These are phyloP conservation scores for Eupsittula cactorum DNA, from an alignment of 2,113 vertebrate species.

Conservation along the genomic window DNA sequence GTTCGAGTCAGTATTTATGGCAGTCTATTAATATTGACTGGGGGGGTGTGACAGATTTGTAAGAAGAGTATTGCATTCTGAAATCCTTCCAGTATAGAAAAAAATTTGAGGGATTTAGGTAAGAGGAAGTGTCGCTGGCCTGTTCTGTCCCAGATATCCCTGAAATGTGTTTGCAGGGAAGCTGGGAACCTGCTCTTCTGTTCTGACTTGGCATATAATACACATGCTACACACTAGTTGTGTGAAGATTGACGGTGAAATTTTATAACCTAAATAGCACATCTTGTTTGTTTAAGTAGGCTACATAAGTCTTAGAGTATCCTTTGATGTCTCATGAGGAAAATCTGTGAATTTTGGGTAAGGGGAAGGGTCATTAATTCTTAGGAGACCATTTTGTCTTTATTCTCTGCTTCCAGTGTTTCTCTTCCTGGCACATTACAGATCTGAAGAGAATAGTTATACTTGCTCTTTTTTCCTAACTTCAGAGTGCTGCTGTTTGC, in stretches of 20 bases:
- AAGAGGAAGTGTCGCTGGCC: not conserved
- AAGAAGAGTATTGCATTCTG: not conserved
- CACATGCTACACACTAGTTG: not conserved
- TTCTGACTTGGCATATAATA: not conserved
- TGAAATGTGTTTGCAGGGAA: not conserved
- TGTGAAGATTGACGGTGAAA: not conserved
- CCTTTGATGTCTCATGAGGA: not conserved
- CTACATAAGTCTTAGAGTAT: not conserved
- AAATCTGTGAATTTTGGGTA: not conserved
- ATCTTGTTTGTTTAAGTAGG: not conserved
- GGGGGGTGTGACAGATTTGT: not conserved
- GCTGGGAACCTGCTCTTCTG: not conserved
- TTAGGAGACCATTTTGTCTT: not conserved
- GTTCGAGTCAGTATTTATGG: not conserved
- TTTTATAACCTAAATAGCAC: not conserved
- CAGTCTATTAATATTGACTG: not conserved
- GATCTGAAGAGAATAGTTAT: not conserved
- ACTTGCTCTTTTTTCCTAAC: not conserved
- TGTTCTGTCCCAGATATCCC: not conserved
- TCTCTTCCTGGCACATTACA: not conserved
- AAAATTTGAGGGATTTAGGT: not conserved
- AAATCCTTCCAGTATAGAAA: not conserved
- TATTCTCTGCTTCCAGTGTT: not conserved
- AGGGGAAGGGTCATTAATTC: not conserved
- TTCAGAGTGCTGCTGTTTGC: not conserved